Evolutionary conservation across 2,113 vertebrate species (phyloP).

Genomic region (Colius striatus): DNA sequence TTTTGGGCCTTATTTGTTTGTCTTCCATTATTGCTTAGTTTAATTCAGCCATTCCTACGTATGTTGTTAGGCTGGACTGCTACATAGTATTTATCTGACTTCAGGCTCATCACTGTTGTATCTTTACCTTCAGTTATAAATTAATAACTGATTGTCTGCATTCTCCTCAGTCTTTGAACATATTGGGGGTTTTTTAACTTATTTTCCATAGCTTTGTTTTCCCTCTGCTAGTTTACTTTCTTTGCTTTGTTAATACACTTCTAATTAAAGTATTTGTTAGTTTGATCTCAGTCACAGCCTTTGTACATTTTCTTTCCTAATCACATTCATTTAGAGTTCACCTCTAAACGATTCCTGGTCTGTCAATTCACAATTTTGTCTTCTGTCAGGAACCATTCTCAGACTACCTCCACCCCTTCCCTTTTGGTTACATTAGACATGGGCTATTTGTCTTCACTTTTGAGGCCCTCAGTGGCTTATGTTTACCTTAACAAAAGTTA

Average conservation of each 20-base stretch:
- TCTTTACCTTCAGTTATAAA: constrained; percentile 12
- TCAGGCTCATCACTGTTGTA: background rate
- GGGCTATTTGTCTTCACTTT: background rate
- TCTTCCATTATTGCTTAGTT: background rate
- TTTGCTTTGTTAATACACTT: constrained; percentile 12
- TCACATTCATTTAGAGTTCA: background rate
- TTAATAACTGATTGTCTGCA: background rate
- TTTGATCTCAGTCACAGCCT: background rate
- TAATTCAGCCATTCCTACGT: background rate
- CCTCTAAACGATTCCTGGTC: background rate
- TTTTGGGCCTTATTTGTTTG: background rate
- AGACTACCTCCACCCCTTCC: background rate
- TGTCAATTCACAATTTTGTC: background rate
- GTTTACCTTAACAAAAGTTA: background rate
- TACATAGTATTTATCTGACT: background rate
- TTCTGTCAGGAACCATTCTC: background rate
- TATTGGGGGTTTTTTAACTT: background rate
- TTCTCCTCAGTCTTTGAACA: background rate
- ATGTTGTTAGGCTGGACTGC: background rate
- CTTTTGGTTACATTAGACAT: background rate
- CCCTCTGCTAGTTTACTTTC: background rate
- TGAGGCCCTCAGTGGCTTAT: background rate
- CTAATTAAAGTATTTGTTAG: constrained; percentile 18
- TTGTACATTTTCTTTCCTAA: constrained; percentile 25
- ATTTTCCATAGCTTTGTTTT: background rate